Base-by-base conservation (phyloP, 2,888 invertebrate genomes). In the Polydrusus cervinus region DNA sequence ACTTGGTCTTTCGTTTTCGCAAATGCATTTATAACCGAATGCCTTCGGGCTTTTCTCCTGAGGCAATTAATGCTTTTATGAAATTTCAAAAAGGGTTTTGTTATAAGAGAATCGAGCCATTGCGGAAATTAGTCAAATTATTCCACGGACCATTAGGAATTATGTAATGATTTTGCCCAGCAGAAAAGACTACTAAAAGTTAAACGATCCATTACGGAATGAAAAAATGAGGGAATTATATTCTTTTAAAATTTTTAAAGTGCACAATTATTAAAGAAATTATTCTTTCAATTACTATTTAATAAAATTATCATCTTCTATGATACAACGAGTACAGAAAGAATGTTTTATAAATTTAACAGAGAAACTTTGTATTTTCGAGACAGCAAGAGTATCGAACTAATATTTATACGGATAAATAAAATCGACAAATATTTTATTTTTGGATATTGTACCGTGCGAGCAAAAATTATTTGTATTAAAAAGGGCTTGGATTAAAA, bases 31-130 rank as follows among this genome's bases (percentile, higher is more conserved):
- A 62, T 71, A 71, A 71, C 67, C 40, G 62, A 71, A 68, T 64
- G 69, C 68, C 68, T 53, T 62, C 30, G n/a, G 14, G 47, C 67
- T 43, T 49, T 75, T 67, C 67, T 75, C 68, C 71, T 53, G 34
- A 64, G 69, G 76, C 72, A 72, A 76, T 76, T 76, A 76, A 76
- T 68, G 60, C 72, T 72, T 76, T 76, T 76, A 76, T 76, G 76
- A 72, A 76, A 72, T 72, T 72, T 72, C 72, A 76, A 76, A 75
- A 76, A 76, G 76, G 76, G 76, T 72, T 76, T 72, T 76, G 68
- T 76, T 72, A 69, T 68, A 60, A 72, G 65, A 67, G 71, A 68
- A 76, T 69, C 57, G 65, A 64, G 68, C 51, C 68, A 72, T 72
- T 69, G 49, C 68, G 57, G 45, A 67, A 75, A 75, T 75, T 71